Evolutionary conservation across 1,140 invertebrate genomes (phyloP).

Genomic region (Zaprionus vittiger): DNA sequence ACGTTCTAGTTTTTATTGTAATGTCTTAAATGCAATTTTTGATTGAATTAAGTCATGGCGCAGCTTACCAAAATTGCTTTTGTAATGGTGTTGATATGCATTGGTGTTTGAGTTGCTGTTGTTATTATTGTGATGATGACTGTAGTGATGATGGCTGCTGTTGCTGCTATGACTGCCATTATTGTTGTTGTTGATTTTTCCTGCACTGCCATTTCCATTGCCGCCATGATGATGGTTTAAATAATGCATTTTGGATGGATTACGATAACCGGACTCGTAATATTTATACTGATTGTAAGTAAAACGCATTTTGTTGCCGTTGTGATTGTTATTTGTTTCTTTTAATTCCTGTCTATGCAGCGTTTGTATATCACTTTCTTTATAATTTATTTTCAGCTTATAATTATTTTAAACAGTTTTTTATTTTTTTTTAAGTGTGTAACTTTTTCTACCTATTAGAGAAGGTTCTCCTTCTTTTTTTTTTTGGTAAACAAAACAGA

Average conservation of each 20-base stretch:
- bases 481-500: too few relatives aligned
- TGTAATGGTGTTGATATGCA: conserved; percentile 78
- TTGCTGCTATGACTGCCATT: conserved; percentile 29
- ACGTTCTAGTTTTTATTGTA: neutral
- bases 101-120: conserved; percentile 56
- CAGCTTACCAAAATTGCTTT: conserved; percentile 80
- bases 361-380: neutral
- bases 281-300: conserved; percentile 84
- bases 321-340: conserved; percentile 10
- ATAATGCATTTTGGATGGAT: conserved; percentile 83
- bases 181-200: conserved; percentile 32
- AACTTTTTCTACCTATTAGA: too few relatives aligned
- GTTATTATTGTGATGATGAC: conserved; percentile 34
- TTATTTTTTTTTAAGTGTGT: too few relatives aligned
- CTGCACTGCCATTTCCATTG: conserved; percentile 18
- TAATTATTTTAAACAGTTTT: neutral
- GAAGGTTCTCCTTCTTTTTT: too few relatives aligned
- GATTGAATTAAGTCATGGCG: neutral
- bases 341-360: conserved; percentile 3
- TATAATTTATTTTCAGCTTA: too few relatives aligned
- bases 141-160: conserved; percentile 31
- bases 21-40: conserved; percentile 3
- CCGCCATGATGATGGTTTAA: conserved; percentile 56
- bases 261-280: conserved; percentile 82
- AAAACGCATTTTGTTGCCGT: conserved; percentile 75